Evolutionary conservation across 2,888 invertebrate species (phyloP).

Genomic region (Ectemnius lituratus): DNA sequence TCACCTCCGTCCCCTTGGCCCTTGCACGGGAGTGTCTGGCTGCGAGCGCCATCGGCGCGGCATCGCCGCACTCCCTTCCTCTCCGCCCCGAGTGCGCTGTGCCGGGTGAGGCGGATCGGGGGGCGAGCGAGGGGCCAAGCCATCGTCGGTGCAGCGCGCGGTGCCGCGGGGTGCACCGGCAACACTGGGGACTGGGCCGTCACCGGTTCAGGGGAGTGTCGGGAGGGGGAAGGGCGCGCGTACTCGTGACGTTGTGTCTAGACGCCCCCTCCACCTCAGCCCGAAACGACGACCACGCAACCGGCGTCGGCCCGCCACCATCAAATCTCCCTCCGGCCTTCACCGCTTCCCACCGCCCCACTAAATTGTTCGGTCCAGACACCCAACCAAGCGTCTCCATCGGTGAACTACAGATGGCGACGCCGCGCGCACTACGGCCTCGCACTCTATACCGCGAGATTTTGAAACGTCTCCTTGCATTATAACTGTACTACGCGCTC

Average conservation of each 20-base stretch:
- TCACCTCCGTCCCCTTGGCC: slow-evolving; percentile 48
- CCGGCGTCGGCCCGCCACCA: slow-evolving; percentile 47
- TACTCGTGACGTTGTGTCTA: slow-evolving; percentile 77
- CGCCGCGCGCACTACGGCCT: neutral
- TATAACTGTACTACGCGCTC: no score
- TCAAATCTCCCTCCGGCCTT: slow-evolving; percentile 47
- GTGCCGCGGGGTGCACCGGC: slow-evolving; percentile 26
- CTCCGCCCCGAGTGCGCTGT: neutral
- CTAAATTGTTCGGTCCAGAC: slow-evolving; percentile 44
- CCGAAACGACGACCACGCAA: slow-evolving; percentile 63
- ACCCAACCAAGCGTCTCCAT: slow-evolving; percentile 11
- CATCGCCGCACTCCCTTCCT: slow-evolving; percentile 30
- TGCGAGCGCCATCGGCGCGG: slow-evolving; percentile 70
- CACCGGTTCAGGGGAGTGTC: slow-evolving; percentile 47
- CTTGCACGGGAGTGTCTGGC: slow-evolving; percentile 67
- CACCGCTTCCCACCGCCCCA: slow-evolving; percentile 36
- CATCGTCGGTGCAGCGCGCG: slow-evolving; percentile 41
- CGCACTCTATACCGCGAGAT: slow-evolving; percentile 17
- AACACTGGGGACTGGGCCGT: slow-evolving; percentile 34
- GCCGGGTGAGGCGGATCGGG: slow-evolving; percentile 22
- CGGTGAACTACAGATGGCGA: slow-evolving; percentile 50
- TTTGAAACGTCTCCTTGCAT: slow-evolving; percentile 28
- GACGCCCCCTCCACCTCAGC: slow-evolving; percentile 74
- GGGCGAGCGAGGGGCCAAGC: slow-evolving; percentile 45
- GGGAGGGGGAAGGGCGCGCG: slow-evolving; percentile 68